These are phyloP conservation scores for Delphinus delphis DNA, from an alignment of 2,113 vertebrate genomes.

Conservation along the genomic window DNA sequence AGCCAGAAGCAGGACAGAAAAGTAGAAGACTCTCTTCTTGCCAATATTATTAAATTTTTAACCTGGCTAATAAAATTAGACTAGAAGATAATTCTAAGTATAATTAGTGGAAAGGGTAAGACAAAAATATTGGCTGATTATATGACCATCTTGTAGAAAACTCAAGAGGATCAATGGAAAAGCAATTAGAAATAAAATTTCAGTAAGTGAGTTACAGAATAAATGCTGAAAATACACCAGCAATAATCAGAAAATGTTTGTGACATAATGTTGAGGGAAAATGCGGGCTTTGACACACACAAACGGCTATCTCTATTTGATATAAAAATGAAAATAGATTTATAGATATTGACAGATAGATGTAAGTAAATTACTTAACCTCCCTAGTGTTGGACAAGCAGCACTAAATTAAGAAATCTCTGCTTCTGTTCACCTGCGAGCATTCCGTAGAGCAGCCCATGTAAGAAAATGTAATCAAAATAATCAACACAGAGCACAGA, in stretches of 20 bases:
- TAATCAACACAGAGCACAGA: rapidly evolving
- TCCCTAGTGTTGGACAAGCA: not conserved
- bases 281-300: not conserved
- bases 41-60: not conserved
- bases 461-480: not conserved
- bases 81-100: slow-evolving; percentile 11
- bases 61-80: not conserved
- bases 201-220: not conserved
- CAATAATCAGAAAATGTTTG: not conserved
- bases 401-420: not conserved
- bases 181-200: slow-evolving; percentile 18
- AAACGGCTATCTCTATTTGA: not conserved
- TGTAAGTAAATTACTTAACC: not conserved
- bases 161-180: not conserved
- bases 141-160: not conserved
- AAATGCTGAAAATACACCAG: not conserved
- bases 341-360: not conserved
- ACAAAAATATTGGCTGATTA: not conserved
- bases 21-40: not conserved
- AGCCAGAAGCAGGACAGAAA: not conserved
- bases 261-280: not conserved
- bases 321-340: not conserved
- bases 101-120: not conserved
- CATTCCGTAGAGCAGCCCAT: rapidly evolving
- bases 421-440: not conserved